phyloP scores from a whole-genome alignment of 2,888 invertebrate genomes.

The Ditula angustiorana region DNA sequence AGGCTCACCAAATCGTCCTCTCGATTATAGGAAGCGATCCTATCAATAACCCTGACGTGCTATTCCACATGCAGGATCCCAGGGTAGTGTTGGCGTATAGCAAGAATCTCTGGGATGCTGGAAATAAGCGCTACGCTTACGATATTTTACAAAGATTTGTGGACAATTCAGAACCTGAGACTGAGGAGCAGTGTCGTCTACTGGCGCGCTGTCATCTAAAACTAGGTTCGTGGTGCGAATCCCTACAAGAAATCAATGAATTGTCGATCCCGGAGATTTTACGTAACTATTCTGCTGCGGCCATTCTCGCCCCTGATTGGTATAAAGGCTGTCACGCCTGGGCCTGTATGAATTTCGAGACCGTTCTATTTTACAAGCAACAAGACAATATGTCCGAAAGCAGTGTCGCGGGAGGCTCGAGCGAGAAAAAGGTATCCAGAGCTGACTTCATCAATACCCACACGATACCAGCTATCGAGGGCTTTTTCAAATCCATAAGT shows the following conservation, averaged over 20 bases:
- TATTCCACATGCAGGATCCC: conserved; percentile 91
- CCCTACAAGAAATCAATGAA: conserved; percentile 93
- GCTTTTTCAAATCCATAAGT: conserved; percentile 97
- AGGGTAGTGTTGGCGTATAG: conserved; percentile 97
- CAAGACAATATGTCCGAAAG: conserved; percentile 79
- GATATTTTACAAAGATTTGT: conserved; percentile 93
- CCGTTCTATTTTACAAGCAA: conserved; percentile 89
- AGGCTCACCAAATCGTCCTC: conserved; percentile 97
- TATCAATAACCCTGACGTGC: conserved; percentile 87
- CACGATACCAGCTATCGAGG: conserved; percentile 97
- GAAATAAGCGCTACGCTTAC: conserved; percentile 90
- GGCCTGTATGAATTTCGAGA: conserved; percentile 99
- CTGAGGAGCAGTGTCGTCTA: conserved; percentile 83
- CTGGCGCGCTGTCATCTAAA: conserved; percentile 95
- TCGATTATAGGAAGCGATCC: conserved; percentile 93
- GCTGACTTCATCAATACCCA: conserved; percentile 81
- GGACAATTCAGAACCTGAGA: conserved; percentile 78
- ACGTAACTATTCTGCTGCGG: conserved; percentile 92
- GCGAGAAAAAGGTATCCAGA: conserved; percentile 75
- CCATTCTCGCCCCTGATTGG: conserved; percentile 94
- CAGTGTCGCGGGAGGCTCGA: conserved; percentile 74
- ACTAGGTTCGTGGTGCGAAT: conserved; percentile 97
- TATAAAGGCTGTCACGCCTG: conserved; percentile 99
- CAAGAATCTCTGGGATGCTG: conserved; percentile 97
- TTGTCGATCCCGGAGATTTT: conserved; percentile 90